Evolutionary conservation across 2,113 vertebrate genomes (phyloP).

Genomic region (Urocolius indicus): DNA sequence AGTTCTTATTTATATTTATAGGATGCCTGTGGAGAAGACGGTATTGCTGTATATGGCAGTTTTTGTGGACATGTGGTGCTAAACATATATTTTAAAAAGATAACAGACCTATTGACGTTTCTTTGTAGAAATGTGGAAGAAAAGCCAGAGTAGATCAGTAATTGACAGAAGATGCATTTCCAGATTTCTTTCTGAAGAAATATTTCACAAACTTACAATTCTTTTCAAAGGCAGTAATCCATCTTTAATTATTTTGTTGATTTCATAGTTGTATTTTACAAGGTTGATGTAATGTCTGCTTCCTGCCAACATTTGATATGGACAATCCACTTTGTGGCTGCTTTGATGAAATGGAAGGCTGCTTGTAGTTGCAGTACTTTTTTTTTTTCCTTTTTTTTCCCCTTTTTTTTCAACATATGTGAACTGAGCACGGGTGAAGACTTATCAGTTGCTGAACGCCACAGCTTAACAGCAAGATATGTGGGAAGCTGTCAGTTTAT

Average conservation of each 20-base stretch:
- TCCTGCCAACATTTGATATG: conserved; percentile 75
- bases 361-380: conserved; percentile 57
- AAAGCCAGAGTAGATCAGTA: conserved; percentile 48
- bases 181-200: conserved; percentile 41
- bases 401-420: background rate
- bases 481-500: background rate
- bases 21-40: conserved; percentile 70
- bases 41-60: conserved; percentile 61
- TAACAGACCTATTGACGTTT: conserved; percentile 62
- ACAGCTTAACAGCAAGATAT: background rate
- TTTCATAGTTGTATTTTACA: conserved; percentile 76
- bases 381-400: background rate
- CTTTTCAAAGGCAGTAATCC: conserved; percentile 65
- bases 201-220: conserved; percentile 52
- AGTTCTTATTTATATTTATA: conserved; percentile 80
- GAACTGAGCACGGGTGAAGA: background rate
- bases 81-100: conserved; percentile 70
- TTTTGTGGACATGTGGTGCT: conserved; percentile 65
- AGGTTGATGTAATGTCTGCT: conserved; percentile 68
- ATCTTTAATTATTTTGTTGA: conserved; percentile 82
- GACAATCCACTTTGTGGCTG: conserved; percentile 71
- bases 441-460: conserved; percentile 16
- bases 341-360: conserved; percentile 73
- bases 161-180: conserved; percentile 69
- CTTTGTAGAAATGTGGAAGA: conserved; percentile 43